Conservation (phyloP, 2,113 vertebrate genomes). For the Polyodon spathula region DNA sequence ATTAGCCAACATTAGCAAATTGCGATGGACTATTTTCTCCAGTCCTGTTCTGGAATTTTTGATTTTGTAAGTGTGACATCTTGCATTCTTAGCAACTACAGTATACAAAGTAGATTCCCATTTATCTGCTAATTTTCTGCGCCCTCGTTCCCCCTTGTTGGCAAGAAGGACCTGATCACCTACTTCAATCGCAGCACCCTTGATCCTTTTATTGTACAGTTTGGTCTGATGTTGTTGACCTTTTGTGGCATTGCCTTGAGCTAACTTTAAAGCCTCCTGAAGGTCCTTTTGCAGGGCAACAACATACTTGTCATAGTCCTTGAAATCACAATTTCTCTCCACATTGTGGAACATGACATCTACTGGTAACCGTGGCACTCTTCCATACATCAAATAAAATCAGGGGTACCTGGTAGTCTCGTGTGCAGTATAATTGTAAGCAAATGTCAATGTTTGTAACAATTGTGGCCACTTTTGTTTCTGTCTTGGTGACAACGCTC, state of each 20-base stretch:
- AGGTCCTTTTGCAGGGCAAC: constrained; percentile 10
- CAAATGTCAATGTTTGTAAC: background rate
- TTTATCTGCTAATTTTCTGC: constrained; percentile 10
- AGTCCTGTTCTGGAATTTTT: too few relatives aligned
- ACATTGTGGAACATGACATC: constrained; percentile 19
- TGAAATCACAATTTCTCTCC: background rate
- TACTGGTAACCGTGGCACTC: too few relatives aligned
- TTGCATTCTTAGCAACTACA: too few relatives aligned
- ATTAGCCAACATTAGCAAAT: too few relatives aligned
- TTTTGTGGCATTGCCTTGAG: constrained; percentile 8
- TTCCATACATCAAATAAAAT: too few relatives aligned
- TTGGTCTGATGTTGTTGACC: constrained; percentile 12
- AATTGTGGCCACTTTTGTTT: constrained; percentile 1
- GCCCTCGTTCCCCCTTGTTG: constrained; percentile 13
- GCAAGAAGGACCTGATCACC: constrained; percentile 11
- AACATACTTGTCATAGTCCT: constrained; percentile 13
- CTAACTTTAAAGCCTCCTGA: constrained; percentile 6
- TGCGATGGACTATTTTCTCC: too few relatives aligned
- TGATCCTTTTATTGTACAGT: constrained; percentile 11
- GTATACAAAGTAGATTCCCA: too few relatives aligned
- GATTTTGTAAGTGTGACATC: too few relatives aligned
- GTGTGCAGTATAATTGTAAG: too few relatives aligned
- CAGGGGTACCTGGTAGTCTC: too few relatives aligned
- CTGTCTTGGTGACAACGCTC: background rate
- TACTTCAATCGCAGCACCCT: constrained; percentile 10